These are phyloP conservation scores for Apis florea DNA, from an alignment of 1,140 invertebrate species.

Conservation along the genomic window DNA sequence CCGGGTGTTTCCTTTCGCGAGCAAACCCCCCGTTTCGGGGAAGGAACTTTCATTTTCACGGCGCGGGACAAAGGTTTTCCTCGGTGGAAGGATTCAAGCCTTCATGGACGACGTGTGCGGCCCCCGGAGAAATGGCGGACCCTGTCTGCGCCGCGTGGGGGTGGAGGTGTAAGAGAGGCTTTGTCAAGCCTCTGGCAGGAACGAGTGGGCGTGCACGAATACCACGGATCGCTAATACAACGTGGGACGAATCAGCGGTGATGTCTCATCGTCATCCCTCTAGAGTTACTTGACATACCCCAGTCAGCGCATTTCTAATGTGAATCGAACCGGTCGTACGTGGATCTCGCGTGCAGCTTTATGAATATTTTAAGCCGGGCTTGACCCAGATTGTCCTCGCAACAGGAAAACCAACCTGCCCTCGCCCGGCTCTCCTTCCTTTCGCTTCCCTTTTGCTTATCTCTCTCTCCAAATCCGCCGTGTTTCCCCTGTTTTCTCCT, in stretches of 20 bases:
- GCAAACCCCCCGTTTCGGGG: background rate
- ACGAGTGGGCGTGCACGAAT: conserved; percentile 32
- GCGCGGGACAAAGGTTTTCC: conserved; percentile 23
- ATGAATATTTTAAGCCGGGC: conserved; percentile 77
- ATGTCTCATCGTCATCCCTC: conserved; percentile 43
- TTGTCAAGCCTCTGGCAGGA: conserved; percentile 50
- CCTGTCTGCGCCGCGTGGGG: conserved; percentile 19
- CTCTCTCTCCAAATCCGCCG: conserved; percentile 8
- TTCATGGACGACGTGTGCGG: conserved; percentile 18
- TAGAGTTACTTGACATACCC: conserved; percentile 66
- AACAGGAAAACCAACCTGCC: conserved; percentile 65
- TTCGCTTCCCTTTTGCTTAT: conserved; percentile 31
- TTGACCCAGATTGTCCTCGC: conserved; percentile 76
- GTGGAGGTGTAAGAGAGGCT: conserved; percentile 29
- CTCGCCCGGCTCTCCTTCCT: conserved; percentile 45
- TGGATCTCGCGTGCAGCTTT: conserved; percentile 75
- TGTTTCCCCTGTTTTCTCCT: background rate
- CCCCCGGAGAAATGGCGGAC: conserved; percentile 42
- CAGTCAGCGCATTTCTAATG: conserved; percentile 73
- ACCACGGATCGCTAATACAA: conserved; percentile 36
- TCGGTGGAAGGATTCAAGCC: conserved; percentile 12
- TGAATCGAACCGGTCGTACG: conserved; percentile 72
- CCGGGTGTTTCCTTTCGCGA: background rate
- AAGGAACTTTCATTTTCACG: conserved; percentile 42
- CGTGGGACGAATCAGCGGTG: conserved; percentile 31